Evolutionary conservation across 2,797 vertebrate species (phyloP).

Genomic region (Notolabrus celidotus): DNA sequence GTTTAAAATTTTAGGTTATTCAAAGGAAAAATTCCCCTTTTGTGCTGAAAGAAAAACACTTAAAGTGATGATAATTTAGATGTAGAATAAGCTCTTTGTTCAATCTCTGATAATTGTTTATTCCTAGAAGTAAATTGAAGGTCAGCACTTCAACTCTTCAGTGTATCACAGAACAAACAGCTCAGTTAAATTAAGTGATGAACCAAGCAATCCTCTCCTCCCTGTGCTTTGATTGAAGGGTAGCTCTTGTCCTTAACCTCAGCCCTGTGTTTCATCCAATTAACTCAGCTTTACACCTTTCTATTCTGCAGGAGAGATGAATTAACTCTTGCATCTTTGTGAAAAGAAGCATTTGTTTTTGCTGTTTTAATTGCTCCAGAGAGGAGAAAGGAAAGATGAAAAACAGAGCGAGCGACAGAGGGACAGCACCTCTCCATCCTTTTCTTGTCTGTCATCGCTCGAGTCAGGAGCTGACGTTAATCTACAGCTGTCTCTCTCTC

Average conservation of each 20-base stretch:
- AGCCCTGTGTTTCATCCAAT: slow-evolving; percentile 36
- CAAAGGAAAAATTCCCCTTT: not conserved
- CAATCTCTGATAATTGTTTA: not conserved
- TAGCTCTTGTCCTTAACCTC: slow-evolving; percentile 61
- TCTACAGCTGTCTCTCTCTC: slow-evolving; percentile 79
- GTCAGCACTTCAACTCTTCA: slow-evolving; percentile 13
- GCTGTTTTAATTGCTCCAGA: slow-evolving; percentile 24
- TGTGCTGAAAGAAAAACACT: not conserved
- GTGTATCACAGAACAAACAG: not conserved
- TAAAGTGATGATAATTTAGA: not conserved
- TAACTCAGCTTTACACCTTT: slow-evolving; percentile 16
- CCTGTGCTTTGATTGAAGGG: slow-evolving; percentile 42
- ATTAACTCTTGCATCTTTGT: slow-evolving; percentile 37
- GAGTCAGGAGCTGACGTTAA: slow-evolving; percentile 75
- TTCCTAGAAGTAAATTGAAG: slow-evolving; percentile 15
- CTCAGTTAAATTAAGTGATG: slow-evolving; percentile 15
- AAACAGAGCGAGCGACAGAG: not conserved
- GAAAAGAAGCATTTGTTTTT: slow-evolving; percentile 38
- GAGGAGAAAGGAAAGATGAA: slow-evolving; percentile 2
- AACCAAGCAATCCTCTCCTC: slow-evolving; percentile 20
- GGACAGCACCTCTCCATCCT: slow-evolving; percentile 64
- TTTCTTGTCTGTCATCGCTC: slow-evolving; percentile 72
- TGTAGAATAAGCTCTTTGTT: not conserved
- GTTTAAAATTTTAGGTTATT: not conserved
- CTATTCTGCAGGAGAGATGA: slow-evolving; percentile 29